phyloP scores from a whole-genome alignment of 2,113 vertebrate species.

The Felis catus region DNA sequence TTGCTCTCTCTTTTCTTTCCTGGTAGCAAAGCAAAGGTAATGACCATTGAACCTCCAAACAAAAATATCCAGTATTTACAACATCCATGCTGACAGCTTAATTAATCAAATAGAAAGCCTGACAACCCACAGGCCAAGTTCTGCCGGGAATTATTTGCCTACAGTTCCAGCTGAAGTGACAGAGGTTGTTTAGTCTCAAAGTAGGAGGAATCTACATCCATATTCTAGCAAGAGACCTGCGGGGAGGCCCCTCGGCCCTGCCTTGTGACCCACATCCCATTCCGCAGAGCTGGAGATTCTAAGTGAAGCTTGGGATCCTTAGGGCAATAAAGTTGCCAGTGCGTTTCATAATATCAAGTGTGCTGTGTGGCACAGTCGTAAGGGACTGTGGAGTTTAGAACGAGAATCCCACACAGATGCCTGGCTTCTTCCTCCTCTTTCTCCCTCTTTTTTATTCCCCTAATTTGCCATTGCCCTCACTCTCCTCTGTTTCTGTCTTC shows the following conservation, averaged over 20 bases:
- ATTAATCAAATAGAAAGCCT: neutral
- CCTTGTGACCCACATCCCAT: neutral
- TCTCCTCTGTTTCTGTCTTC: neutral
- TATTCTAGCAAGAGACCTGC: neutral
- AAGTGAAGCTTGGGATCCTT: neutral
- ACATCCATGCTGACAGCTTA: neutral
- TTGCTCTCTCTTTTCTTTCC: neutral
- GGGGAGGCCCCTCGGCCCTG: neutral
- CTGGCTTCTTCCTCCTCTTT: neutral
- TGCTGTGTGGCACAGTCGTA: accelerated
- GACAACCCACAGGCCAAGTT: neutral
- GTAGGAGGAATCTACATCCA: neutral
- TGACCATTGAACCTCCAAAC: neutral
- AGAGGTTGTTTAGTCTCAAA: neutral
- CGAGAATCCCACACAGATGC: neutral
- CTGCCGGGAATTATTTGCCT: neutral
- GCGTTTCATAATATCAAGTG: neutral
- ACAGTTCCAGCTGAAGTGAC: neutral
- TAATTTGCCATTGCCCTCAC: neutral
- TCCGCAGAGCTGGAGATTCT: neutral
- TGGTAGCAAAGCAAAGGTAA: neutral
- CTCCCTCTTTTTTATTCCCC: neutral
- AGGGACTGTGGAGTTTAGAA: neutral
- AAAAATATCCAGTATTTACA: neutral
- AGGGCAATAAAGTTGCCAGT: neutral